phyloP scores from a whole-genome alignment of 2,113 vertebrate genomes.

The Dromaius novaehollandiae region DNA sequence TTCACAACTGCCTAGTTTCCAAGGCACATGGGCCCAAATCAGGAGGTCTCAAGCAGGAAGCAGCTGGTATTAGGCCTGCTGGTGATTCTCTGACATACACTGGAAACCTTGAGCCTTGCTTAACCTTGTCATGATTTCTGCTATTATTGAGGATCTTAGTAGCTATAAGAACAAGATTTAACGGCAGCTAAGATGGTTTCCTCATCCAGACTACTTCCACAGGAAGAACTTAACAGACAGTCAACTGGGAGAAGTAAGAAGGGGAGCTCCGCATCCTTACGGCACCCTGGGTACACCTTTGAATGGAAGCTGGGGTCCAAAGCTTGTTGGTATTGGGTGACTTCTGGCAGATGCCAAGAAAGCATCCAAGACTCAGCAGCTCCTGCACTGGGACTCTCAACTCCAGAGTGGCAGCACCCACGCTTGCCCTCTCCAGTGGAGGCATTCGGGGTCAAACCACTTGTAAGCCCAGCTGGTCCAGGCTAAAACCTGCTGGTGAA shows the following conservation, averaged over 20 bases:
- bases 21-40: neutral
- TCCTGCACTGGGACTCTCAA: neutral
- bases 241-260: neutral
- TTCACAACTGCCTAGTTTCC: neutral
- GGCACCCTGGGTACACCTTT: neutral
- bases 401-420: neutral
- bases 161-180: neutral
- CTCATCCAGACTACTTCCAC: neutral
- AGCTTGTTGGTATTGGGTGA: neutral
- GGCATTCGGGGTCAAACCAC: neutral
- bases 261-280: rapidly evolving
- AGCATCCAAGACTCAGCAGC: neutral
- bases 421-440: neutral
- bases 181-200: neutral
- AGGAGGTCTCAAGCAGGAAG: neutral
- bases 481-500: rapidly evolving
- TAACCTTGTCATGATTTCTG: neutral
- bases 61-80: neutral
- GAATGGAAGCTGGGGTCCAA: neutral
- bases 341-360: neutral
- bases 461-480: neutral
- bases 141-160: neutral
- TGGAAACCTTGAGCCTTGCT: neutral
- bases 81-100: neutral
- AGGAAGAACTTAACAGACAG: neutral